Percentiles rank a stretch among this genome's conserved stretches.
Evolutionary conservation across 2,113 vertebrate genomes (phyloP).

Genomic region (Australoheros scitulus): DNA sequence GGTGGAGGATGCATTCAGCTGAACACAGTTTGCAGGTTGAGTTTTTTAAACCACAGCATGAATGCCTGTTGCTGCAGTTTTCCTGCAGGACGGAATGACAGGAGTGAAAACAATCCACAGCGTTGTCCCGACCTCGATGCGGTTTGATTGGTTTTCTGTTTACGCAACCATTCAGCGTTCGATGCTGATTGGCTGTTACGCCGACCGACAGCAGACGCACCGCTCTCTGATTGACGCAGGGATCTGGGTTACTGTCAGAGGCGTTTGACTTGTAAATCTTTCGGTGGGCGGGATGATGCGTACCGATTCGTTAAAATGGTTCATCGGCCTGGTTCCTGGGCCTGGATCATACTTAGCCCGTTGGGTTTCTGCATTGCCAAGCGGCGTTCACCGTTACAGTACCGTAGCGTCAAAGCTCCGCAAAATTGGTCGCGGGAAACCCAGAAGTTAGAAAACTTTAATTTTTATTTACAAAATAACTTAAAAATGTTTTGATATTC

Average conservation of each 20-base stretch:
- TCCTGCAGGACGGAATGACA: too few relatives aligned
- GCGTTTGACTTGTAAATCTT: not conserved
- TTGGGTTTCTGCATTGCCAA: not conserved
- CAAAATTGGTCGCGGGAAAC: accelerated
- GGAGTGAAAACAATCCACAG: too few relatives aligned
- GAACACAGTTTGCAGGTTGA: too few relatives aligned
- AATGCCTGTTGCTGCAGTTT: too few relatives aligned
- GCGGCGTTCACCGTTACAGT: slow-evolving; percentile 50
- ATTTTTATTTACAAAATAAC: not conserved
- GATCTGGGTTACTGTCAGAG: not conserved
- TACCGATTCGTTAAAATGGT: slow-evolving; percentile 28
- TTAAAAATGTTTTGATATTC: not conserved
- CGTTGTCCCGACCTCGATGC: not conserved
- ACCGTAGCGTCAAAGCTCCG: slow-evolving; percentile 10
- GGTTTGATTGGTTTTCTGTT: not conserved
- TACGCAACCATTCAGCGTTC: not conserved
- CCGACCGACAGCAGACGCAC: slow-evolving; percentile 58
- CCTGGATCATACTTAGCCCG: slow-evolving; percentile 30
- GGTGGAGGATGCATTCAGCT: too few relatives aligned
- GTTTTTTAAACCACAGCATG: too few relatives aligned
- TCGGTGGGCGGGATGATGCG: slow-evolving; percentile 39
- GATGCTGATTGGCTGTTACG: slow-evolving; percentile 33
- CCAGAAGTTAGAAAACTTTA: not conserved
- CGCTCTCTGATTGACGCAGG: slow-evolving; percentile 48
- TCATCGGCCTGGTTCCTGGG: not conserved